phyloP scores from a whole-genome alignment of 2,888 invertebrate species.

The Melanchra persicariae region DNA sequence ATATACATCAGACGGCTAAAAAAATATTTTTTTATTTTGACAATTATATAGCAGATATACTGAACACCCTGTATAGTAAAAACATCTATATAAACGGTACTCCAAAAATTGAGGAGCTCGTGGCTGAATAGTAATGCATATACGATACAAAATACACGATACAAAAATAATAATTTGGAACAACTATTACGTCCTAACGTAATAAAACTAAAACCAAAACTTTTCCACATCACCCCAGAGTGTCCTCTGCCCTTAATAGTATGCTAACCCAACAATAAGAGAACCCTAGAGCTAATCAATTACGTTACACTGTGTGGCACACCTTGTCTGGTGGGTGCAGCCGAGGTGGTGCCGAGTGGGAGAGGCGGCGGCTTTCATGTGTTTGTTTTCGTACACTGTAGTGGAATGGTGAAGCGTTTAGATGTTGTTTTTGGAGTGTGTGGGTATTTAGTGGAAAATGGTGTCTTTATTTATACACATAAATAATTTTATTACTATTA shows the following conservation, averaged over 20 bases:
- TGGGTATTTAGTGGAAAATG: background rate
- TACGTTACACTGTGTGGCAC: slow-evolving; percentile 48
- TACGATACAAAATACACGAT: no score
- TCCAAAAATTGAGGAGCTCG: no score
- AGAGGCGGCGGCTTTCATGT: slow-evolving; percentile 46
- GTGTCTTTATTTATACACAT: no score
- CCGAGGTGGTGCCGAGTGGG: slow-evolving; percentile 35
- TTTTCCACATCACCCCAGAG: slow-evolving; percentile 2
- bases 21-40: no score
- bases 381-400: slow-evolving; percentile 6
- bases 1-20: no score
- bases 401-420: background rate
- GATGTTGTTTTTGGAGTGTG: background rate
- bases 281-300: slow-evolving; percentile 55
- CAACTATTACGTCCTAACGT: background rate
- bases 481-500: no score
- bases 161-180: no score
- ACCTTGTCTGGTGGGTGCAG: slow-evolving; percentile 52
- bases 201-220: background rate
- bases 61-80: no score
- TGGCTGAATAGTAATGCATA: no score
- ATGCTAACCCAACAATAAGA: slow-evolving; percentile 40
- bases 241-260: slow-evolving; percentile 21
- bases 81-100: no score
- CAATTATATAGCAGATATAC: no score